A percentile compares a stretch with the other conserved stretches of the same genome.
Conservation (phyloP, 2,113 vertebrate genomes). For the Coryphaenoides rupestris region DNA sequence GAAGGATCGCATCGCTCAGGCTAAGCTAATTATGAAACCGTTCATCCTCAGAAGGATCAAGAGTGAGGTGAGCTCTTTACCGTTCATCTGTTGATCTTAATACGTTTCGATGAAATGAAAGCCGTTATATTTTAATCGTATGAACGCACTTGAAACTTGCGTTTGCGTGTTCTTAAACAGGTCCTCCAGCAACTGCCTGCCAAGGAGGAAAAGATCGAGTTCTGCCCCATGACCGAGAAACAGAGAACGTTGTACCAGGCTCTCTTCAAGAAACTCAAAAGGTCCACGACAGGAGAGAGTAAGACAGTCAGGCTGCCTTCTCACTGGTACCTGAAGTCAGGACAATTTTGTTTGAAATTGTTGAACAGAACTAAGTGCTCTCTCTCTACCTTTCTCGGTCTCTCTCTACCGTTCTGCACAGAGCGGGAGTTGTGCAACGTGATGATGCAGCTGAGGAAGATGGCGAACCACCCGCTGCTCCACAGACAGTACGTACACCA, state of each 20-base stretch:
- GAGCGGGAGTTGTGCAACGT: conserved; percentile 86
- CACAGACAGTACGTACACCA: conserved; percentile 92
- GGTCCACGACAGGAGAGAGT: conserved; percentile 70
- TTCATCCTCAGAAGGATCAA: conserved; percentile 95
- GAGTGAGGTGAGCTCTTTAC: conserved; percentile 79
- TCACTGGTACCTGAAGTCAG: not conserved
- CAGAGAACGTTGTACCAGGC: conserved; percentile 82
- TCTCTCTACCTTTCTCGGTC: not conserved
- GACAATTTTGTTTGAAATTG: not conserved
- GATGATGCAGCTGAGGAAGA: conserved; percentile 97
- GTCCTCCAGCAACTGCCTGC: conserved; percentile 91
- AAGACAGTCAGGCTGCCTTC: conserved; percentile 23
- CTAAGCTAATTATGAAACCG: conserved; percentile 96
- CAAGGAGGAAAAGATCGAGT: conserved; percentile 82
- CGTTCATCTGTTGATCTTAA: not conserved
- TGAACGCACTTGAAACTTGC: not conserved
- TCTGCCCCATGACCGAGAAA: conserved; percentile 87
- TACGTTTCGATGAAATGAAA: not conserved
- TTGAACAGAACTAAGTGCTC: not conserved
- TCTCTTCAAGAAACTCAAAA: conserved; percentile 82
- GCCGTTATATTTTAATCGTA: not conserved
- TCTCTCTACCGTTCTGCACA: conserved; percentile 41
- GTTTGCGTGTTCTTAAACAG: conserved; percentile 54
- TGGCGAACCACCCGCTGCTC: conserved; percentile 96
- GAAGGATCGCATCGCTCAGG: conserved; percentile 89